Conservation (phyloP, 2,888 invertebrate species). For the Portevinia maculata region DNA sequence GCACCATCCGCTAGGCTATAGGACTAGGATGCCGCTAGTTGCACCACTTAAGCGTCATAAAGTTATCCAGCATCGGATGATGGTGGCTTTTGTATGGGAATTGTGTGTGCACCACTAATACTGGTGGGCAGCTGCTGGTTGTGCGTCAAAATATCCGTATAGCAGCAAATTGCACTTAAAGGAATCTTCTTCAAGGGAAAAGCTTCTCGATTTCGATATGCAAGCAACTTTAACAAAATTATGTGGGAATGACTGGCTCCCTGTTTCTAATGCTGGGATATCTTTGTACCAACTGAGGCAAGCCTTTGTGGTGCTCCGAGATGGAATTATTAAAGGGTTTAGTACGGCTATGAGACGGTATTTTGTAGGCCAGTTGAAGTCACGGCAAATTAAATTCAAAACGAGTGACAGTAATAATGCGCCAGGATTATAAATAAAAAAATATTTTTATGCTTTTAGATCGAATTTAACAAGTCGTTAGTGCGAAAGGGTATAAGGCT, state of each 20-base stretch:
- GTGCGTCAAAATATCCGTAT: slow-evolving; percentile 67
- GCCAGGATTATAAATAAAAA: no score
- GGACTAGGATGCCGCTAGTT: slow-evolving; percentile 66
- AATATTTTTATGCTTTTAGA: no score
- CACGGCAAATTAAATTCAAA: not conserved
- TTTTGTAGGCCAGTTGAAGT: no score
- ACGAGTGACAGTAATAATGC: no score
- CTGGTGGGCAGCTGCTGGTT: slow-evolving; percentile 57
- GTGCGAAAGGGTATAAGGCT: no score
- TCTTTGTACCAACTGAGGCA: slow-evolving; percentile 37
- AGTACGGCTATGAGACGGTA: not conserved
- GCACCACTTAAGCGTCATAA: slow-evolving; percentile 73
- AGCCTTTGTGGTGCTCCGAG: not conserved
- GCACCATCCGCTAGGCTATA: slow-evolving; percentile 71
- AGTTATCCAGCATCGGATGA: slow-evolving; percentile 56
- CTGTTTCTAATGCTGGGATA: slow-evolving; percentile 42
- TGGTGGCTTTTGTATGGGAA: slow-evolving; percentile 16
- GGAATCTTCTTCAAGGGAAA: slow-evolving; percentile 32
- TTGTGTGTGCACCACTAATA: not conserved
- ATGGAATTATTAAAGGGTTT: not conserved
- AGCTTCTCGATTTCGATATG: slow-evolving; percentile 15
- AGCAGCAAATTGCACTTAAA: slow-evolving; percentile 70
- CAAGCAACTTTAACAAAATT: slow-evolving; percentile 36
- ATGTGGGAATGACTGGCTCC: slow-evolving; percentile 30
- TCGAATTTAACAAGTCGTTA: no score